Evolutionary conservation across 2,888 invertebrate genomes (phyloP).

Genomic region (Trachelus troglodyta): DNA sequence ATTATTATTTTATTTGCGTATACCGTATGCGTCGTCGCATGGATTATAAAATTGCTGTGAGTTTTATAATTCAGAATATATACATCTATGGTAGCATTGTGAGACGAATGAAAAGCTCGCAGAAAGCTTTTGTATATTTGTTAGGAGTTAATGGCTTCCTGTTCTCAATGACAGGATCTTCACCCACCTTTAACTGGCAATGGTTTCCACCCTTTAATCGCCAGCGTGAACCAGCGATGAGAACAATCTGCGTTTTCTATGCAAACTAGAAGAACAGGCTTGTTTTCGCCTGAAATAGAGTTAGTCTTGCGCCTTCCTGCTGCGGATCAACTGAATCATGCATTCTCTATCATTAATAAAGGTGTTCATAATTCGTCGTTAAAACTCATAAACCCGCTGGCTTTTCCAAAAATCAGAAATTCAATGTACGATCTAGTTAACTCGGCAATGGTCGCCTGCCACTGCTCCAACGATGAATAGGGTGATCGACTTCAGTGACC

Average conservation of each 20-base stretch:
- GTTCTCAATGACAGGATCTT: neutral
- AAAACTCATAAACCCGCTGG: too few species aligned
- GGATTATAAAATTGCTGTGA: too few species aligned
- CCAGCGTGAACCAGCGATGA: neutral
- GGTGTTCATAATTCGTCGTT: too few species aligned
- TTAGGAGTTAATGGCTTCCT: neutral
- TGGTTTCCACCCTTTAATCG: neutral
- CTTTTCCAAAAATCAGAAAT: too few species aligned
- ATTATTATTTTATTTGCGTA: neutral
- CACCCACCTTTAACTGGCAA: neutral
- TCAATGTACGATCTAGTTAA: too few species aligned
- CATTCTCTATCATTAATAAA: too few species aligned
- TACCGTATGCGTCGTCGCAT: neutral
- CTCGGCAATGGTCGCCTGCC: too few species aligned
- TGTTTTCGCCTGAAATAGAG: too few species aligned
- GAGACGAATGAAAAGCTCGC: neutral
- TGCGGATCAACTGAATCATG: too few species aligned
- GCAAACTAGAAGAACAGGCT: neutral
- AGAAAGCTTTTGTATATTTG: neutral
- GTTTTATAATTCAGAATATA: neutral
- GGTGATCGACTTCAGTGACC: neutral
- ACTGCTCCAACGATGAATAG: neutral
- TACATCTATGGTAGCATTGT: neutral
- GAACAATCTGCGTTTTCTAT: neutral
- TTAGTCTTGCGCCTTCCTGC: too few species aligned